Base-by-base conservation (phyloP, 2,113 vertebrate species). In the Scomber colias region DNA sequence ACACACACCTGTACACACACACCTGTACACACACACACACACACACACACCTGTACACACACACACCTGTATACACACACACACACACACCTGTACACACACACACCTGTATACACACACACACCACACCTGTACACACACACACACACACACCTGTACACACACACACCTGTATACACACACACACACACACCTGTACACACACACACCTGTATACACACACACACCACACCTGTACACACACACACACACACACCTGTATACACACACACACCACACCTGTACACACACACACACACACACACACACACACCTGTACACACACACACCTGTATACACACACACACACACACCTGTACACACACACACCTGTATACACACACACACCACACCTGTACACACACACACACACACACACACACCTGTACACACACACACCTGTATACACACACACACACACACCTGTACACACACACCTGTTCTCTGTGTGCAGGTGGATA, bases 401-500 rank as follows among this genome's bases (percentile, higher is more conserved):
- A 17, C 11, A 0, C 11, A 53, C 0, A 40, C 0, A 53, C 30
- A 9, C 11, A 4, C 21, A 21, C 21, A 21, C 21, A 21, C 21
- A 21, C 21, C 53, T 31, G 17, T n/a, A n/a, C 10, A 49, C 64
- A 51, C 72, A 27, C 27, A 55, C 27, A 3, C 19, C 15, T 4
- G 0, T 0, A 46, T 59, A 12, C 0, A 66, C 11, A 35, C 30
- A 13, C 55, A 21, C 24, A 21, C 35, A 17, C 35, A 24, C 16
- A 27, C 24, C 24, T 27, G 24, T 27, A 27, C 24, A 27, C 24
- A 27, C 77, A 30, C 9, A 63, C 2, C 0, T 48, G 0, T 2
- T 45, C 2, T 63, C 2, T 81, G 13, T 80, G 4, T 76, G 0
- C 77, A 99, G 98, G 95, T 99, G 76, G 98, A 99, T 90, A 98